Base-by-base conservation (phyloP, 2,888 invertebrate genomes). In the Callyntrura sp. region DNA sequence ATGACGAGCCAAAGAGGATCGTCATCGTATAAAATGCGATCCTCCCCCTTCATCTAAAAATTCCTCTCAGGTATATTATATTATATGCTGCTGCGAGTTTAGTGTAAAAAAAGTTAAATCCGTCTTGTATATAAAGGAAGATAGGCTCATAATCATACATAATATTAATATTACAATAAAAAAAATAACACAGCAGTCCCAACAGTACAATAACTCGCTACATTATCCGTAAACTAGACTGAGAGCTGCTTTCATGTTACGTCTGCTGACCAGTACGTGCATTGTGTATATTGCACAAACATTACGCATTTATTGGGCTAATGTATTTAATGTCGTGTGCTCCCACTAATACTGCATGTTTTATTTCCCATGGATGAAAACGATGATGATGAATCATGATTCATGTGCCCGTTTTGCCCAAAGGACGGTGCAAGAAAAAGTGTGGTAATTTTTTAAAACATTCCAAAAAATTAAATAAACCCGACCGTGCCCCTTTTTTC, bases 41-140 rank as follows among this genome's bases (percentile, higher is more conserved):
- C 91, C 91, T 86, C 91, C 91, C 90, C 84, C 90, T 91, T 91
- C 91, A 91, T 90, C 91, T 91, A 78, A 90, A 88, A 88, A 87
- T 87, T 88, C 88, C 81, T 73, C 70, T 45, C 57, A 60, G 73
- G 76, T 51, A 83, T 55, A 68, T 45, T 55, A 68, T 45, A 68
- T 60, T 17, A 28, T 12, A 68, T 0, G 5, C 3, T 11, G 28
- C 0, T 23, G 23, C 17, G 62, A n/a, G 23, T 17, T 51, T 45
- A 48, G 23, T 73, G 73, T 48, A 65, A 65, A 65, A 35, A 62
- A 62, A 23, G 62, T 62, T 23, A 25, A 62, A 62, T 62, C 25
- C 17, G 55, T 65, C 28, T 23, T 25, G 23, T 51, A 51, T 51
- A 51, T 25, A 62, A 14, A 65, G 28, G 5, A 60, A 60, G 20